A percentile compares a stretch with the other conserved stretches of the same genome.
Conservation (phyloP, 2,113 vertebrate genomes). For the Colius striatus region DNA sequence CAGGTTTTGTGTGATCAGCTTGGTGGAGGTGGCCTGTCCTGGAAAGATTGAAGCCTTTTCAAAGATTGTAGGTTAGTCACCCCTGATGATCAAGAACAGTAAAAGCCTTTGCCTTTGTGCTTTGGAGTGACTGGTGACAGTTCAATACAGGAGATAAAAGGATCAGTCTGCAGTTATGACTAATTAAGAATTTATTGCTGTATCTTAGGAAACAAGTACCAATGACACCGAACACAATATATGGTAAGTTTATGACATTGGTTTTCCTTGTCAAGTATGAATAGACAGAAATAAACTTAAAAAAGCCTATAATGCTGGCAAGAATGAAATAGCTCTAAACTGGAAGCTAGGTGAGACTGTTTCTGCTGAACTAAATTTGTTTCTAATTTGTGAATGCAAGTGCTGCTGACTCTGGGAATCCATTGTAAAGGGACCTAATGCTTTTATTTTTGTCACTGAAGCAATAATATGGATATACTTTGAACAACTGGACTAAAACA, state of each 20-base stretch:
- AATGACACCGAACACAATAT: fast-evolving
- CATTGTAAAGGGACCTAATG: background rate
- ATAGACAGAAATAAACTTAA: background rate
- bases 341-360: background rate
- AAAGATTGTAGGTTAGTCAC: background rate
- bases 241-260: background rate
- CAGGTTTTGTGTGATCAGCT: background rate
- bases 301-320: background rate
- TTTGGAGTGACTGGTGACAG: background rate
- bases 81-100: background rate
- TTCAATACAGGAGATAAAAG: background rate
- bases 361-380: background rate
- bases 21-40: background rate
- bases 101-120: background rate
- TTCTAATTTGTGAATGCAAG: conserved; percentile 8
- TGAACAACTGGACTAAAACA: background rate
- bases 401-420: background rate
- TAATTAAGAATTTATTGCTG: background rate
- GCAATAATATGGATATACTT: background rate
- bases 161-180: background rate
- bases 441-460: background rate
- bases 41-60: background rate
- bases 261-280: background rate
- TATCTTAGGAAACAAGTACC: background rate
- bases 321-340: background rate